phyloP scores from a whole-genome alignment of 2,797 vertebrate genomes.

The Tympanoctomys barrerae region DNA sequence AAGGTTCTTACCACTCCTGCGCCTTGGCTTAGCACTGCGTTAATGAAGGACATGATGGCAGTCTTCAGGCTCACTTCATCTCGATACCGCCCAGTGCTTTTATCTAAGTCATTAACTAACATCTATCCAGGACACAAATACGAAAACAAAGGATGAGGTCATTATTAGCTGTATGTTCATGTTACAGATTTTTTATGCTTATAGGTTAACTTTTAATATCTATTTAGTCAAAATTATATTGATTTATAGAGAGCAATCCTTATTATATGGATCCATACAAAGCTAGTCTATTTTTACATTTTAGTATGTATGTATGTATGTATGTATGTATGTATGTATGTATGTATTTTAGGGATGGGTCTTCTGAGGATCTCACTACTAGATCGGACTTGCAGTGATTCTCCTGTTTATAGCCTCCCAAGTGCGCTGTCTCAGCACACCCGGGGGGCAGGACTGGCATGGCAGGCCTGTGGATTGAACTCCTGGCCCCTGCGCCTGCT shows the following conservation, averaged over 20 bases:
- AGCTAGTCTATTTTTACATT: neutral
- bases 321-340: no score
- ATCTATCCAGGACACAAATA: slow-evolving; percentile 88
- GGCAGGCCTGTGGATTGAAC: no score
- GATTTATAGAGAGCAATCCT: neutral
- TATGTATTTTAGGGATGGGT: no score
- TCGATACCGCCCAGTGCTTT: slow-evolving; percentile 96
- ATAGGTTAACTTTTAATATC: slow-evolving; percentile 21
- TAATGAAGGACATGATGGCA: slow-evolving; percentile 99
- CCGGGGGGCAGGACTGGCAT: no score
- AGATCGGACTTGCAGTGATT: no score
- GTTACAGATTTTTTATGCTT: slow-evolving; percentile 5
- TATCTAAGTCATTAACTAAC: slow-evolving; percentile 97
- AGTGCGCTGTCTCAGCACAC: no score
- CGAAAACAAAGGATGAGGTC: slow-evolving; percentile 48
- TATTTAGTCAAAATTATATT: slow-evolving; percentile 1
- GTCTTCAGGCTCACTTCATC: slow-evolving; percentile 99
- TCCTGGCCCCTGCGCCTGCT: no score
- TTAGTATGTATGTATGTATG: no score
- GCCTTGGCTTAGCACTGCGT: slow-evolving; percentile 98
- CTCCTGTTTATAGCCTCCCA: no score
- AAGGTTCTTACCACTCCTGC: slow-evolving; percentile 94
- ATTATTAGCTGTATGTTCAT: neutral
- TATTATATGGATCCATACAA: neutral
- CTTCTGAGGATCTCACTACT: no score